Evolutionary conservation across 2,888 invertebrate genomes (phyloP).

Genomic region (Hetaerina titia): DNA sequence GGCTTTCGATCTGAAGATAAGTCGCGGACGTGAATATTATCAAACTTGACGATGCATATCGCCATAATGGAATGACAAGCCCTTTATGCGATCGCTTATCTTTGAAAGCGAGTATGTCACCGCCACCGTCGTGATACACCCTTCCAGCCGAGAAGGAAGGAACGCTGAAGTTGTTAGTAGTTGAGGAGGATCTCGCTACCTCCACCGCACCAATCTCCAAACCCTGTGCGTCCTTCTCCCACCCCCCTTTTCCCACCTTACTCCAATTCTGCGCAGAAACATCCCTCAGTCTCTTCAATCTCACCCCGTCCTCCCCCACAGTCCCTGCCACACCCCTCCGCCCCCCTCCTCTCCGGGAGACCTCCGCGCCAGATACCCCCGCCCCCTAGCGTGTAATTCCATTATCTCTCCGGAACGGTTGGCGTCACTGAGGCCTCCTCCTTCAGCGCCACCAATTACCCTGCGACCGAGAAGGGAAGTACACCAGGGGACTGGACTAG

Average conservation of each 20-base stretch:
- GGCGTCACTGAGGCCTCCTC: slow-evolving; percentile 8
- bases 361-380: slow-evolving; percentile 43
- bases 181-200: too few relatives aligned
- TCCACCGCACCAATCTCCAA: too few relatives aligned
- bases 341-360: not conserved
- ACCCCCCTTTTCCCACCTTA: not conserved
- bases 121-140: not conserved
- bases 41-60: not conserved
- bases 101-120: not conserved
- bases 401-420: slow-evolving; percentile 42
- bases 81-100: slow-evolving; percentile 11
- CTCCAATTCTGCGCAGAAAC: too few relatives aligned
- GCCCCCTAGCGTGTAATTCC: slow-evolving; percentile 27
- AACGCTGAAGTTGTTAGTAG: too few relatives aligned
- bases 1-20: too few relatives aligned
- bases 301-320: not conserved
- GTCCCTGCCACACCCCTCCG: not conserved
- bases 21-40: too few relatives aligned
- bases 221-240: not conserved
- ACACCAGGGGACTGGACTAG: not conserved
- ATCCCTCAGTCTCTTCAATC: not conserved
- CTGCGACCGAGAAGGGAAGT: slow-evolving; percentile 21
- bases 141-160: not conserved
- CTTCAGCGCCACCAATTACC: slow-evolving; percentile 52
- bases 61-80: not conserved